phyloP scores from a whole-genome alignment of 2,797 vertebrate genomes.

The Malacoraja senta region DNA sequence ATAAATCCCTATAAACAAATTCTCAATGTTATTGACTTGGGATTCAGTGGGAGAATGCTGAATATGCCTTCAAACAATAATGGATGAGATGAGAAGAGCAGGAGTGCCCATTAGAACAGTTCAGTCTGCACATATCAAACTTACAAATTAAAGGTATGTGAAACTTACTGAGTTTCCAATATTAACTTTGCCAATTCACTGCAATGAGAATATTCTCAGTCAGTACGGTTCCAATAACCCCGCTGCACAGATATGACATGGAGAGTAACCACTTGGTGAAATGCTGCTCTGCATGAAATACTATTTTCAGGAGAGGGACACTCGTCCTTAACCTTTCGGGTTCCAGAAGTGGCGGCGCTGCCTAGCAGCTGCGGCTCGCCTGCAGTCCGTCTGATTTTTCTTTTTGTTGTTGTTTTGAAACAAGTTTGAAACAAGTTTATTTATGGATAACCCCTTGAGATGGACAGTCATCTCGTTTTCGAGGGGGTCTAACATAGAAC shows the following conservation, averaged over 20 bases:
- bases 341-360: too few relatives aligned
- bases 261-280: background rate
- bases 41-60: constrained; percentile 1
- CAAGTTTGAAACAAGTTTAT: too few relatives aligned
- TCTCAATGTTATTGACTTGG: background rate
- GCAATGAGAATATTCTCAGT: background rate
- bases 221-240: background rate
- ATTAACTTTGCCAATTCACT: background rate
- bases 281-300: background rate
- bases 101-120: background rate
- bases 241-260: background rate
- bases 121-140: background rate
- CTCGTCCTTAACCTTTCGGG: too few relatives aligned
- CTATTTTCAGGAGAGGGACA: background rate
- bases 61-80: background rate
- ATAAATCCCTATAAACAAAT: background rate
- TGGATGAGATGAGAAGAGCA: background rate
- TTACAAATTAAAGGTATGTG: background rate
- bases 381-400: too few relatives aligned
- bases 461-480: too few relatives aligned
- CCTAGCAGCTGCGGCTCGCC: too few relatives aligned
- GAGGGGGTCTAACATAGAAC: too few relatives aligned
- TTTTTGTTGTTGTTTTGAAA: too few relatives aligned
- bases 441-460: too few relatives aligned
- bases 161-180: background rate